phyloP scores from a whole-genome alignment of 1,140 invertebrate genomes.

The Ridgeia piscesae region DNA sequence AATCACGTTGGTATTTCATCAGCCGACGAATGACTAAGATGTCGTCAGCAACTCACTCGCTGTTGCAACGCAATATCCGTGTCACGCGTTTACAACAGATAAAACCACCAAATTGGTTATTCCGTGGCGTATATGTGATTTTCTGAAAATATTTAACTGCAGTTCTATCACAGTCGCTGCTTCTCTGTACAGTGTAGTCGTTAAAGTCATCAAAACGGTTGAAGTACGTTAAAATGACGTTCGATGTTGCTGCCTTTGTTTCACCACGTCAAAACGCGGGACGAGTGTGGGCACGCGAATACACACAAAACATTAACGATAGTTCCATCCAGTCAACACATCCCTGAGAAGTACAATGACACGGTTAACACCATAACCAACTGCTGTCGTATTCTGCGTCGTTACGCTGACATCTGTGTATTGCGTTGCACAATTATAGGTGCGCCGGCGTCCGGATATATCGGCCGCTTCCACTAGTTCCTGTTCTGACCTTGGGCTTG shows the following conservation, averaged over 20 bases:
- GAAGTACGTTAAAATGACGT: not conserved
- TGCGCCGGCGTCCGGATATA: not conserved
- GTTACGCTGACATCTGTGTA: not conserved
- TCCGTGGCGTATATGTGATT: not conserved
- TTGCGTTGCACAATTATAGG: slow-evolving; percentile 5
- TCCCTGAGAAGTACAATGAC: not conserved
- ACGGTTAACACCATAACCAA: not conserved
- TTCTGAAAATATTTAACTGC: not conserved
- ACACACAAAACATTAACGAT: not conserved
- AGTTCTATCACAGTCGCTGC: not conserved
- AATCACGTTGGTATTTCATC: not conserved
- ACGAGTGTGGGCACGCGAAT: not conserved
- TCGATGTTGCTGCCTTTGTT: not conserved
- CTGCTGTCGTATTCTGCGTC: not conserved
- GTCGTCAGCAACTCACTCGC: not conserved
- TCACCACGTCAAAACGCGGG: not conserved
- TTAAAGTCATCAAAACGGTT: slow-evolving; percentile 6
- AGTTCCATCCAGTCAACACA: not conserved
- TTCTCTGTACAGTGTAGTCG: not conserved
- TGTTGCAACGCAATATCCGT: not conserved
- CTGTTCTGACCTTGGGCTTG: slow-evolving; percentile 3
- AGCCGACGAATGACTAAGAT: not conserved
- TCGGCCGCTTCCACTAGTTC: not conserved
- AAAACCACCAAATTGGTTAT: not conserved
- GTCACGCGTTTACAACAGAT: not conserved